Conservation (phyloP, 2,113 vertebrate species). For the Brachypodius melanocephalos region DNA sequence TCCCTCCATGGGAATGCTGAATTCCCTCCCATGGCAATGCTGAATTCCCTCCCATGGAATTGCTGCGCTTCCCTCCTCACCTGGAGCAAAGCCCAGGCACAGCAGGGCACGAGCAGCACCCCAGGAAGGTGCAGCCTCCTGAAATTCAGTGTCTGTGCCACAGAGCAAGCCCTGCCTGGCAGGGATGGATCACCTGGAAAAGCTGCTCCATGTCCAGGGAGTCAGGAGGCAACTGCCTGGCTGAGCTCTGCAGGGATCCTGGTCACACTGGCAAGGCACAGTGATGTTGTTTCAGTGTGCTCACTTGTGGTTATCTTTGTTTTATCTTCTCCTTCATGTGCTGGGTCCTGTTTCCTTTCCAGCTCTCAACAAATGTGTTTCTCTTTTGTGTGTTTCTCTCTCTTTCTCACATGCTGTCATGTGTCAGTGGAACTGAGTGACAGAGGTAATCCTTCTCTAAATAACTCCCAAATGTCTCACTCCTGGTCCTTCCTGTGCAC, state of each 20-base stretch:
- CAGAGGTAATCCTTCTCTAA: conserved; percentile 63
- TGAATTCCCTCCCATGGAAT: not conserved
- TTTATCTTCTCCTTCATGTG: not conserved
- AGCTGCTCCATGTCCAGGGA: not conserved
- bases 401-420: conserved; percentile 66
- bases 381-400: conserved; percentile 52
- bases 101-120: not conserved
- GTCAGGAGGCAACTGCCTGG: not conserved
- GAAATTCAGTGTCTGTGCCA: rapidly evolving
- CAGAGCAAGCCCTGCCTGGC: not conserved
- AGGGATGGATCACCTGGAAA: not conserved
- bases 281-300: not conserved
- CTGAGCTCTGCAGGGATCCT: not conserved
- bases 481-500: not conserved
- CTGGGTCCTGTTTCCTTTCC: not conserved
- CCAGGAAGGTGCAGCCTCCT: not conserved
- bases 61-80: rapidly evolving
- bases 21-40: not conserved
- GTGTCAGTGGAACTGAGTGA: conserved; percentile 55
- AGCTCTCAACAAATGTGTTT: not conserved
- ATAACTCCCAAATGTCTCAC: not conserved
- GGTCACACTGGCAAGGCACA: rapidly evolving
- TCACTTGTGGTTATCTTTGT: not conserved
- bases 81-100: not conserved
- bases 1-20: not conserved